Conservation (phyloP, 2,797 vertebrate species). For the Bradypodion ventrale region DNA sequence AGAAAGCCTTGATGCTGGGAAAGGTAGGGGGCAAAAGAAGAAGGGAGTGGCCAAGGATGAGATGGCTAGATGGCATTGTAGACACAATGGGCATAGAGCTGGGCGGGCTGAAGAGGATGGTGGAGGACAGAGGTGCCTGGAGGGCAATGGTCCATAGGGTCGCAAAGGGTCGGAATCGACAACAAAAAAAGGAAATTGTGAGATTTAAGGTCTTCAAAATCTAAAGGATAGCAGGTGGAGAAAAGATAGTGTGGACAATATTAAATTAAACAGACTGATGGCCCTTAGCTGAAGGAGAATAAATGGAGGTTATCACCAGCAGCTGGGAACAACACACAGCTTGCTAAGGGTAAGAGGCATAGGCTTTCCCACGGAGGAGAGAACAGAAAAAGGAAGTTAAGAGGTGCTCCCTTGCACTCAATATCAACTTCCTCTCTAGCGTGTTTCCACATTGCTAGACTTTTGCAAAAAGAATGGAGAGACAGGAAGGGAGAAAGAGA, state of each 20-base stretch:
- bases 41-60: too few relatives aligned
- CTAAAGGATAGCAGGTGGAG: too few relatives aligned
- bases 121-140: too few relatives aligned
- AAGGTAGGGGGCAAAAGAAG: too few relatives aligned
- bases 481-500: background rate
- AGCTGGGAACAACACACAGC: background rate
- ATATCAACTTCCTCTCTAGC: background rate
- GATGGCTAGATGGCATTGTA: too few relatives aligned
- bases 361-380: constrained; percentile 13
- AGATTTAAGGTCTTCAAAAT: too few relatives aligned
- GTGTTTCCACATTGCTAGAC: constrained; percentile 1
- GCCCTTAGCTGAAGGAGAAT: background rate
- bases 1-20: too few relatives aligned
- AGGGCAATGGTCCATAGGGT: too few relatives aligned
- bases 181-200: too few relatives aligned
- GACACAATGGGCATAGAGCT: too few relatives aligned
- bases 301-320: background rate
- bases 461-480: background rate
- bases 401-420: background rate
- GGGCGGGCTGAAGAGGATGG: too few relatives aligned
- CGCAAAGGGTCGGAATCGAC: too few relatives aligned
- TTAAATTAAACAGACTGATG: background rate
- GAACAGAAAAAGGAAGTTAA: constrained; percentile 6
- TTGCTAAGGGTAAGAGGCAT: background rate
- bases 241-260: background rate